phyloP scores from a whole-genome alignment of 2,797 vertebrate species.

The Tenualosa ilisha region DNA sequence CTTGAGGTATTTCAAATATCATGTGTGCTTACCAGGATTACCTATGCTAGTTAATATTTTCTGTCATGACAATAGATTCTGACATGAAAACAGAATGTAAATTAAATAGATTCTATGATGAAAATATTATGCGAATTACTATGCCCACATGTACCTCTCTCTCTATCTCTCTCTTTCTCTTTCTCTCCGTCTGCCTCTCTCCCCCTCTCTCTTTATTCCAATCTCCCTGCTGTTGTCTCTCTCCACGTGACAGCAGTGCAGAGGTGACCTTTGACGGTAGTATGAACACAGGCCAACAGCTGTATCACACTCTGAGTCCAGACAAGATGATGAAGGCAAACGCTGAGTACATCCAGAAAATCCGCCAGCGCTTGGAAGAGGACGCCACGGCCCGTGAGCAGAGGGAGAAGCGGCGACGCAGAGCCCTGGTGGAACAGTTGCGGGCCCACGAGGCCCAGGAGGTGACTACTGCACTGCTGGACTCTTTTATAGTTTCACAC shows the following conservation, averaged over 20 bases:
- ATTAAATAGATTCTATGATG: neutral
- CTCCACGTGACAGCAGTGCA: neutral
- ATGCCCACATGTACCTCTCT: neutral
- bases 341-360: constrained; percentile 82
- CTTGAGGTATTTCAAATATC: neutral
- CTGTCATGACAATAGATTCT: neutral
- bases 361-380: constrained; percentile 82
- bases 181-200: neutral
- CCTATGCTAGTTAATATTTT: neutral
- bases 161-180: neutral
- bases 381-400: constrained; percentile 76
- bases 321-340: constrained; percentile 76
- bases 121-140: neutral
- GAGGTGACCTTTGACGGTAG: constrained; percentile 10
- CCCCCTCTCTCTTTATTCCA: neutral
- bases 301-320: constrained; percentile 32
- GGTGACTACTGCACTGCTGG: constrained; percentile 63
- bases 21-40: neutral
- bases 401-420: constrained; percentile 79
- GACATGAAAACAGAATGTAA: neutral
- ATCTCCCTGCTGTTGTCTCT: neutral
- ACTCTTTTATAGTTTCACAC: neutral
- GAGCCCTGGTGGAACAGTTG: constrained; percentile 81
- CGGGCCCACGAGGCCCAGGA: constrained; percentile 82
- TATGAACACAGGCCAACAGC: neutral